Conservation (phyloP, 2,888 invertebrate genomes). For the Drosophila kokeensis region DNA sequence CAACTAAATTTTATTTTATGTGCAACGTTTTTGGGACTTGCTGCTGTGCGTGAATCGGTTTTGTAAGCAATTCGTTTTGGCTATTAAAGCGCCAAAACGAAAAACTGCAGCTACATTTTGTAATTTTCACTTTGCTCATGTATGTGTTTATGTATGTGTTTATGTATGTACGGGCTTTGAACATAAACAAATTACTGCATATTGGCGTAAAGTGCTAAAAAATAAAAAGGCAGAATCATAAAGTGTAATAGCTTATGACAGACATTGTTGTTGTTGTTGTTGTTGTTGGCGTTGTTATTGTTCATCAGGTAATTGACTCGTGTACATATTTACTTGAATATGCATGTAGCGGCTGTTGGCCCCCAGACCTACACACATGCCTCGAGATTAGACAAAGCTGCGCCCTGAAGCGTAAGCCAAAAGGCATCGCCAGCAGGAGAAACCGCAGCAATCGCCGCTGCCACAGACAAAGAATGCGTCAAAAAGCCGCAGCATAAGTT, state of each 20-base stretch:
- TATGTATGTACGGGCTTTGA: constrained; percentile 7
- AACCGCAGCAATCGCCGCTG: constrained; percentile 59
- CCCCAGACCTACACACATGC: constrained; percentile 12
- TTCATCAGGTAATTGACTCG: constrained; percentile 48
- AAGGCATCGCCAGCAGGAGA: constrained; percentile 18
- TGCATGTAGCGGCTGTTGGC: not conserved
- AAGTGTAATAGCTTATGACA: constrained; percentile 55
- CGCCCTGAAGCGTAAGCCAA: constrained; percentile 34
- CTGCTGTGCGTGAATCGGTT: constrained; percentile 70
- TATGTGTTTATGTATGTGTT: constrained; percentile 13
- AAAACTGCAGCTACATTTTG: constrained; percentile 22
- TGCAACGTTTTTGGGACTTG: constrained; percentile 37
- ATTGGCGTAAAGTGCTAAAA: constrained; percentile 56
- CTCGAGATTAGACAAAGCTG: constrained; percentile 60
- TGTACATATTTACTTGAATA: constrained; percentile 16
- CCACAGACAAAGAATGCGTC: constrained; percentile 69
- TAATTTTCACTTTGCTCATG: constrained; percentile 17
- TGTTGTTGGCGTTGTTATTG: constrained; percentile 22
- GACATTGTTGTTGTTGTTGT: constrained; percentile 38
- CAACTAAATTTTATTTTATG: constrained; percentile 73
- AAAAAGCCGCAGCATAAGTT: constrained; percentile 78
- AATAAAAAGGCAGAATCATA: constrained; percentile 51
- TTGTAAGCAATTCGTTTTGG: constrained; percentile 71
- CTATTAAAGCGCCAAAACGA: constrained; percentile 67
- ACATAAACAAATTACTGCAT: constrained; percentile 51